A percentile compares a stretch with the other conserved stretches of the same genome.
Evolutionary conservation across 2,113 vertebrate species (phyloP).

Genomic region (Carassius gibelio): DNA sequence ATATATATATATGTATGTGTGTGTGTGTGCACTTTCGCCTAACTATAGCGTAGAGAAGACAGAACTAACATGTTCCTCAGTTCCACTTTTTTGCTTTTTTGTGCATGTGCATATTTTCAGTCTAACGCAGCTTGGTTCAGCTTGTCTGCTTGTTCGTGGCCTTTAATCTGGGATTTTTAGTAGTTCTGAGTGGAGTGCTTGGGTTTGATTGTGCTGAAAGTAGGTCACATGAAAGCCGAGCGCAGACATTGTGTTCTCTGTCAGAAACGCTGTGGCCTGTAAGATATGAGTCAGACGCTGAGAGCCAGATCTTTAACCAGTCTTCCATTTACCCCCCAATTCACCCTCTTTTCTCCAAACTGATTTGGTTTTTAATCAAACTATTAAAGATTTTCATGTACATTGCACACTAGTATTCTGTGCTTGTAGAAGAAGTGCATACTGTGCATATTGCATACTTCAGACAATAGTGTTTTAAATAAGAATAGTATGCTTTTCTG

Average conservation of each 20-base stretch:
- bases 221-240: slow-evolving; percentile 23
- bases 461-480: background rate
- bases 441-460: background rate
- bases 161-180: slow-evolving; percentile 16
- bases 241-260: slow-evolving; percentile 6
- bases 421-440: background rate
- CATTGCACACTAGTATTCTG: background rate
- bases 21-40: too few relatives aligned
- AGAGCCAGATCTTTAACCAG: background rate
- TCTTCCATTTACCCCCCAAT: background rate
- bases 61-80: too few relatives aligned
- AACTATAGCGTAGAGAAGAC: too few relatives aligned
- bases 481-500: background rate
- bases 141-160: background rate
- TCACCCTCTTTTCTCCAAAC: background rate
- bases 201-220: slow-evolving; percentile 34
- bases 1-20: too few relatives aligned
- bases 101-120: background rate
- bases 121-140: background rate
- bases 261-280: background rate
- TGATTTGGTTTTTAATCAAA: background rate
- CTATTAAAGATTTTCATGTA: too few relatives aligned
- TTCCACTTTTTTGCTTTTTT: too few relatives aligned
- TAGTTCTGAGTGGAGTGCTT: slow-evolving; percentile 27
- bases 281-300: background rate